phyloP scores from a whole-genome alignment of 2,113 vertebrate genomes.

The Notechis scutatus region DNA sequence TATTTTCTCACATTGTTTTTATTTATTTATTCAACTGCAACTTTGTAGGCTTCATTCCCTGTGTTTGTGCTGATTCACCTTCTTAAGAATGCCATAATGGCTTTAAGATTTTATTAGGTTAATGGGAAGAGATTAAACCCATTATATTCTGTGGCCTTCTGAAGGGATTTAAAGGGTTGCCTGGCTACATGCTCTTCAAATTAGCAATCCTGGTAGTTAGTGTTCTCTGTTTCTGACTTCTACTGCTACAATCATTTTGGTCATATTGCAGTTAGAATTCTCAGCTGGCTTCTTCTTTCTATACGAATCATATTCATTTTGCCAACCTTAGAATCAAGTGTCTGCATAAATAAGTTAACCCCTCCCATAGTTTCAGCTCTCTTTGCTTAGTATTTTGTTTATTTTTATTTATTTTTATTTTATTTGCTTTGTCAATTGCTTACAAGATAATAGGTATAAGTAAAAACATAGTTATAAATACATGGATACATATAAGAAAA shows the following conservation, averaged over 20 bases:
- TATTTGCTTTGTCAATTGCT: no score
- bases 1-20: not conserved
- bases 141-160: not conserved
- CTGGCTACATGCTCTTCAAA: not conserved
- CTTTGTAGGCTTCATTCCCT: not conserved
- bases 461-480: no score
- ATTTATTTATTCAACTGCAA: not conserved
- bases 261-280: conserved; percentile 12
- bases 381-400: not conserved
- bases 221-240: not conserved
- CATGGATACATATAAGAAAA: no score
- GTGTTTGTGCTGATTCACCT: not conserved
- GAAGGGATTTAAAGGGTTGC: not conserved
- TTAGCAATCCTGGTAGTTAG: not conserved
- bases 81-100: not conserved
- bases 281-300: not conserved
- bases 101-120: not conserved
- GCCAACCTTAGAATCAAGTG: conserved; percentile 26
- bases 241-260: not conserved
- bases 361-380: conserved; percentile 28
- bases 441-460: no score
- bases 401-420: no score
- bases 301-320: not conserved
- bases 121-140: not conserved
- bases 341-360: conserved; percentile 13